These are phyloP conservation scores for Eucriotettix oculatus DNA, from an alignment of 2,888 invertebrate species.

Conservation along the genomic window DNA sequence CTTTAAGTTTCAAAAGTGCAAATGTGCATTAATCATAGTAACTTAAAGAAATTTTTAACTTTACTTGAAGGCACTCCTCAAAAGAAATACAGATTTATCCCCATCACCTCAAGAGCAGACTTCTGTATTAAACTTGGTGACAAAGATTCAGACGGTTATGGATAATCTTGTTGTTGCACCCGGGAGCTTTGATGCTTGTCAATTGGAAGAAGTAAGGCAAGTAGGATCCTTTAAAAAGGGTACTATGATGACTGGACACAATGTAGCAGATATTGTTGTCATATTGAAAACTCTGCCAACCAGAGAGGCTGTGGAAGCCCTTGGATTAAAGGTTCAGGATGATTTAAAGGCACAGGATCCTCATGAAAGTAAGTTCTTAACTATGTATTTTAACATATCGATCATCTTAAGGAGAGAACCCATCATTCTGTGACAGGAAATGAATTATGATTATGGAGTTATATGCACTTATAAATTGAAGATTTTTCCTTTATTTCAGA, in stretches of 20 bases:
- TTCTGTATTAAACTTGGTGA: constrained; percentile 80
- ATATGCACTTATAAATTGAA: too few relatives aligned
- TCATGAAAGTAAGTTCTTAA: constrained; percentile 26
- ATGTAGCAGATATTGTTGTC: constrained; percentile 91
- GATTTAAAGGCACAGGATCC: constrained; percentile 64
- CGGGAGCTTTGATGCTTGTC: constrained; percentile 84
- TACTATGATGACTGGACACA: constrained; percentile 89
- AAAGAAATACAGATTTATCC: constrained; percentile 81
- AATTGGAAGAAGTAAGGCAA: constrained; percentile 86
- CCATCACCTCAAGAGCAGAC: constrained; percentile 84
- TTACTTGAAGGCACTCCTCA: constrained; percentile 58
- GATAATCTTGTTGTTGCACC: constrained; percentile 91
- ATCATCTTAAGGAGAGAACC: too few relatives aligned
- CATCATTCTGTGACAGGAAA: too few relatives aligned
- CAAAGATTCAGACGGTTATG: constrained; percentile 85
- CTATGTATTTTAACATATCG: not conserved
- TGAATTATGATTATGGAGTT: too few relatives aligned
- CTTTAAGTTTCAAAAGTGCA: not conserved
- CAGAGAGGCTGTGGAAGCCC: constrained; percentile 82
- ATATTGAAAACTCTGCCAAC: constrained; percentile 92
- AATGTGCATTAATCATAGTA: too few relatives aligned
- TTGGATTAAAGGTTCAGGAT: constrained; percentile 72
- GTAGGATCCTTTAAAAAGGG: constrained; percentile 98
- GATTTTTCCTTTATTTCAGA: too few relatives aligned
- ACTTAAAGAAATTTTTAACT: not conserved